Percentiles rank a stretch among this genome's conserved stretches.
phyloP scores from a whole-genome alignment of 35 echinoderm and acorn worm species.

The Anneissia japonica region DNA sequence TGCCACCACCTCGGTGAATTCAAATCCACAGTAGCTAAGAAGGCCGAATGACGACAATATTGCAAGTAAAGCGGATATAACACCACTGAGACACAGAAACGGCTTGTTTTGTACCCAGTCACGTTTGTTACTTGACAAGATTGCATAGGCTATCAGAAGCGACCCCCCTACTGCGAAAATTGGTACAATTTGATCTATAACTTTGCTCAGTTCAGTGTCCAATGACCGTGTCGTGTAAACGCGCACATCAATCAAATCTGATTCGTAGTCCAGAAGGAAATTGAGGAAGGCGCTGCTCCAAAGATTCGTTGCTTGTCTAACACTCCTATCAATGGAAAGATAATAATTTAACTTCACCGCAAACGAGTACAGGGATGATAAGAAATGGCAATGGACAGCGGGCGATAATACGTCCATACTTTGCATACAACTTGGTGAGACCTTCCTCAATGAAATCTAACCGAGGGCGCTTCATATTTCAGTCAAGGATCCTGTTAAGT shows the following conservation, averaged over 20 bases:
- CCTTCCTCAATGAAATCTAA: conserved; percentile 69
- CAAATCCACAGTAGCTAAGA: conserved; percentile 48
- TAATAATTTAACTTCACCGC: neutral
- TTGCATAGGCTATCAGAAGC: conserved; percentile 80
- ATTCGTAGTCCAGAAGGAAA: conserved; percentile 46
- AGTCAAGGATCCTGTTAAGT: no score
- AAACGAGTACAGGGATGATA: conserved; percentile 30
- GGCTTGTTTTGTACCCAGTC: conserved; percentile 97
- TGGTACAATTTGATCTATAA: conserved; percentile 56
- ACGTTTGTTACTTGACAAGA: conserved; percentile 86
- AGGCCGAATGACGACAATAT: conserved; percentile 74
- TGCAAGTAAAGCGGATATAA: conserved; percentile 73
- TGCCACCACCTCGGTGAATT: conserved; percentile 84
- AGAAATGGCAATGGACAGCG: conserved; percentile 56
- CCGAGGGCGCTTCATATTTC: conserved; percentile 7
- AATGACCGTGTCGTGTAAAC: conserved; percentile 48
- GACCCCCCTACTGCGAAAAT: conserved; percentile 52
- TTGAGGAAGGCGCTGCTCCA: conserved; percentile 73
- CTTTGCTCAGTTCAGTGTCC: conserved; percentile 54
- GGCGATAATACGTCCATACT: conserved; percentile 53
- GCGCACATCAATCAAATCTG: conserved; percentile 26
- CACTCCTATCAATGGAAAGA: neutral
- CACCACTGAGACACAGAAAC: conserved; percentile 74
- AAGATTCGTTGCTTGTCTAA: conserved; percentile 20
- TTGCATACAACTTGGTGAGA: conserved; percentile 63